Percentiles rank a stretch among this genome's conserved stretches.
Evolutionary conservation across 2,888 invertebrate species (phyloP).

Genomic region (Hirtodrosophila histrioides): DNA sequence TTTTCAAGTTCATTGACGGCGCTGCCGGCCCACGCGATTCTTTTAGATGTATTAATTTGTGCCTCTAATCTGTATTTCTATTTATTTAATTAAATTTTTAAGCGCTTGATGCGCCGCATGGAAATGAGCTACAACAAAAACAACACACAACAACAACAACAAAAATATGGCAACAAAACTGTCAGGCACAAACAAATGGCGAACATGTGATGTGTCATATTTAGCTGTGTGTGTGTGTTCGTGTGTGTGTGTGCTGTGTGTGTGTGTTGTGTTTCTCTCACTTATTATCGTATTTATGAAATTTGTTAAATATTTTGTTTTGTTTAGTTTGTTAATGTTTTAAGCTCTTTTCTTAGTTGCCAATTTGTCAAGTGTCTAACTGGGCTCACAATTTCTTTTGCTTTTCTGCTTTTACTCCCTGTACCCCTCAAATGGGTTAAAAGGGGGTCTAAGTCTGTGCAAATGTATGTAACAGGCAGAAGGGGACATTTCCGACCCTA

Average conservation of each 20-base stretch:
- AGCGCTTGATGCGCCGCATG: constrained; percentile 43
- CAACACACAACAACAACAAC: constrained; percentile 10
- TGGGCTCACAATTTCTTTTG: constrained; percentile 8
- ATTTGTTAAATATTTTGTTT: constrained; percentile 49
- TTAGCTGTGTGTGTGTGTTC: constrained; percentile 6
- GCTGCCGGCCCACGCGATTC: constrained; percentile 30
- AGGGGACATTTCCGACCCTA: too few species aligned
- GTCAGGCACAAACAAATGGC: constrained; percentile 61
- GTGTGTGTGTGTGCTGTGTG: constrained; percentile 19
- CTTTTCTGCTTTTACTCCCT: not conserved
- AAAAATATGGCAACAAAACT: constrained; percentile 16
- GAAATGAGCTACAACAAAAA: constrained; percentile 46
- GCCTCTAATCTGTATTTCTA: constrained; percentile 39
- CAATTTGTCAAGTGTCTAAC: constrained; percentile 66
- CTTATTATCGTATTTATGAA: constrained; percentile 60
- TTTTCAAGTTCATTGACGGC: constrained; percentile 72
- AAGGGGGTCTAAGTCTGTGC: too few species aligned
- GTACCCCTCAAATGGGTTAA: too few species aligned
- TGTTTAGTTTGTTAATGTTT: constrained; percentile 31
- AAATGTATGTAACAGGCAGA: too few species aligned
- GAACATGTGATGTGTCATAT: constrained; percentile 59
- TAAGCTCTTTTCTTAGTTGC: constrained; percentile 56
- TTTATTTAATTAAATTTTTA: constrained; percentile 49
- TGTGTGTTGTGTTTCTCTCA: constrained; percentile 29
- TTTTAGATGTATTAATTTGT: constrained; percentile 4